A percentile compares a stretch with the other conserved stretches of the same genome.
These are phyloP conservation scores for Physella acuta DNA, from an alignment of 1,140 invertebrate species.

Conservation along the genomic window DNA sequence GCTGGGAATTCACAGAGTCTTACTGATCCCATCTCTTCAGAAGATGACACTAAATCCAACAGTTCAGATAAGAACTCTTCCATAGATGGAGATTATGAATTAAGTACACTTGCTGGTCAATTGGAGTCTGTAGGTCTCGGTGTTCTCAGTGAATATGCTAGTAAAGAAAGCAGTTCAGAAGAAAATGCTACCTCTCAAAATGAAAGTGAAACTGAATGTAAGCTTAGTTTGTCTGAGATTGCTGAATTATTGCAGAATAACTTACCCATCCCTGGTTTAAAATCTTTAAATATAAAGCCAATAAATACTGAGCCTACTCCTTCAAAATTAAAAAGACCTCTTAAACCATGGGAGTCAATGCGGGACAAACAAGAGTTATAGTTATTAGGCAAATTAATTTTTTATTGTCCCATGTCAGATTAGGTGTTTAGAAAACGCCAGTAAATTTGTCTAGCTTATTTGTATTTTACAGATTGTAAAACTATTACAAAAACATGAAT, in stretches of 20 bases:
- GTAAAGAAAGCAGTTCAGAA: neutral
- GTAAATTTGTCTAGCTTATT: too few relatives aligned
- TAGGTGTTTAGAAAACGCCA: too few relatives aligned
- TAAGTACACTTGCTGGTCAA: neutral
- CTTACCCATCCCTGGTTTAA: neutral
- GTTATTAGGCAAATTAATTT: too few relatives aligned
- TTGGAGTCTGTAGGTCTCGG: neutral
- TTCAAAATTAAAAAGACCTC: neutral
- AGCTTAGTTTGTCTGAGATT: neutral
- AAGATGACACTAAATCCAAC: neutral
- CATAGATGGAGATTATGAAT: neutral
- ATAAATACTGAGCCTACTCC: constrained; percentile 5
- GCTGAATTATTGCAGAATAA: constrained; percentile 7
- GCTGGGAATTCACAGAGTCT: too few relatives aligned
- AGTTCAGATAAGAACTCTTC: neutral
- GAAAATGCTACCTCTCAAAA: neutral
- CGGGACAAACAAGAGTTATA: too few relatives aligned
- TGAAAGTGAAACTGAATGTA: neutral
- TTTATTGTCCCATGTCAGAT: too few relatives aligned
- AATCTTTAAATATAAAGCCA: neutral
- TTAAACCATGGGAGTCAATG: constrained; percentile 19
- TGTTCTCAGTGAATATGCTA: neutral
- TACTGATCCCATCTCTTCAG: too few relatives aligned
- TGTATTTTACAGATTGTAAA: too few relatives aligned
- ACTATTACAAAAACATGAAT: too few relatives aligned